Evolutionary conservation across 2,888 invertebrate species (phyloP).

Genomic region (Melinaea marsaeus): DNA sequence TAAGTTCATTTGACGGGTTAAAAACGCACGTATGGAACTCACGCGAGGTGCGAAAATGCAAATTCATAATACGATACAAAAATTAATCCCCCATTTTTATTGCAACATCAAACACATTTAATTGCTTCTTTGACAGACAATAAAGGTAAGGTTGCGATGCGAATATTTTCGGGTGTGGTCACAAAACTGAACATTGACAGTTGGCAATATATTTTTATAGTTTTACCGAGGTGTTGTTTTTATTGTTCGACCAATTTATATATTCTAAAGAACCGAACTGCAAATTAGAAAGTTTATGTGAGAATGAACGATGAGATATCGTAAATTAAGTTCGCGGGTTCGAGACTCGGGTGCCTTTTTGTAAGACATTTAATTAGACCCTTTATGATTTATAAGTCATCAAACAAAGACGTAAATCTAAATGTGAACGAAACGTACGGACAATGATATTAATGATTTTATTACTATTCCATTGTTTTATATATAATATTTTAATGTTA

Average conservation of each 20-base stretch:
- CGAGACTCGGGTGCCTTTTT: constrained; percentile 47
- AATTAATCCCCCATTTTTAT: constrained; percentile 63
- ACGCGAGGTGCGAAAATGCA: constrained; percentile 34
- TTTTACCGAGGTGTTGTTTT: constrained; percentile 67
- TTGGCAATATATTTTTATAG: constrained; percentile 69
- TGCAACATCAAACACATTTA: constrained; percentile 68
- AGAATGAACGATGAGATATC: constrained; percentile 60
- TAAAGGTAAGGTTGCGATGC: constrained; percentile 56
- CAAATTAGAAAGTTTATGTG: constrained; percentile 76
- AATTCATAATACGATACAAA: constrained; percentile 40
- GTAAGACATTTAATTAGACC: constrained; percentile 70
- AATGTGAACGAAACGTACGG: constrained; percentile 36
- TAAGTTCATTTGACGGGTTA: constrained; percentile 25
- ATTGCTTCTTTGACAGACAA: constrained; percentile 76
- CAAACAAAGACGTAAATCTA: constrained; percentile 57
- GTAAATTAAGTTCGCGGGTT: constrained; percentile 71
- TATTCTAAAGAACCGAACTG: constrained; percentile 52
- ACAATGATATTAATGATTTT: constrained; percentile 26
- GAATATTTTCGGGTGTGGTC: constrained; percentile 64
- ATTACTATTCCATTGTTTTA: background rate
- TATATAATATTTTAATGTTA: no score
- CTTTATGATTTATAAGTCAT: constrained; percentile 67
- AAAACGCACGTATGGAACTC: constrained; percentile 20
- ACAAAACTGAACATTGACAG: constrained; percentile 61
- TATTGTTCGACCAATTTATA: constrained; percentile 61